phyloP scores from a whole-genome alignment of 2,888 invertebrate genomes.

The Netelia inedita region DNA sequence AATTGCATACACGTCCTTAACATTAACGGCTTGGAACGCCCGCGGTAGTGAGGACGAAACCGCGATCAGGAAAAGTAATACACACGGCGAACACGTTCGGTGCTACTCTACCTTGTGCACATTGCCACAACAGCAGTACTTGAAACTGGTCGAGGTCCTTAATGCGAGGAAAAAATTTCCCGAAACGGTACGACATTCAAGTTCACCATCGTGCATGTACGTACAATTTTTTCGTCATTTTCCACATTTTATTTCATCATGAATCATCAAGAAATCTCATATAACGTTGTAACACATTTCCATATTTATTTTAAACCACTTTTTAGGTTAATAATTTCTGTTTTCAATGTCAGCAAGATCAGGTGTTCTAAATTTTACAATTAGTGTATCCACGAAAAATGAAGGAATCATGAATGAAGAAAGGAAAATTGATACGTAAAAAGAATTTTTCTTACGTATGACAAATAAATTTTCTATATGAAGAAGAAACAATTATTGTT shows the following conservation, averaged over 20 bases:
- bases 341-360: no score
- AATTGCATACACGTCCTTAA: constrained; percentile 34
- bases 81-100: constrained; percentile 20
- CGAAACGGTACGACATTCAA: background rate
- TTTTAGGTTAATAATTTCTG: no score
- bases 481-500: no score
- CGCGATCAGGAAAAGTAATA: constrained; percentile 48
- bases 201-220: background rate
- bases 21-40: constrained; percentile 14
- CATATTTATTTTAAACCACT: background rate
- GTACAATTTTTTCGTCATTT: constrained; percentile 18
- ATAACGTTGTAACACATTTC: background rate
- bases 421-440: no score
- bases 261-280: background rate
- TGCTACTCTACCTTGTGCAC: constrained; percentile 3
- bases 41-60: constrained; percentile 37
- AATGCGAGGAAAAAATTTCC: constrained; percentile 6
- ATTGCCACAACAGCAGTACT: constrained; percentile 9
- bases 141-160: constrained; percentile 30
- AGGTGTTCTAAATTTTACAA: no score
- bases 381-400: no score
- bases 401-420: no score
- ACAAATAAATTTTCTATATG: no score
- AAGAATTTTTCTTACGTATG: no score
- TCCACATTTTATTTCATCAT: background rate